Base-by-base conservation (phyloP, 2,888 invertebrate species). In the Neuroscelio doddi region DNA sequence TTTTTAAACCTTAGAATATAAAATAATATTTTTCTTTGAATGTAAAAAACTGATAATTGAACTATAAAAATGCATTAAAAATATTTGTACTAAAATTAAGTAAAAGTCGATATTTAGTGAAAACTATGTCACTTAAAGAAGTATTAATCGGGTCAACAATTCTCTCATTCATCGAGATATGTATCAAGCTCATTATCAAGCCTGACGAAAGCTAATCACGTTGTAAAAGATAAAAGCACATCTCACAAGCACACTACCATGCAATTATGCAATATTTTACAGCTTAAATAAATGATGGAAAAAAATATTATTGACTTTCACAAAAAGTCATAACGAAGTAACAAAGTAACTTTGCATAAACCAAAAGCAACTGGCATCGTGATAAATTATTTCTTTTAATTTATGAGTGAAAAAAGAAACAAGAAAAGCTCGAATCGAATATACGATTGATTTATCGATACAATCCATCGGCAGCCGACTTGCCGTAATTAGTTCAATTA, bases 391-490 rank as follows among this genome's bases (percentile, higher is more conserved):
- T 62, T 66, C 50, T 57, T 57, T 66, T 57, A 52, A 66, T 66
- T 66, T 58, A 58, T 51, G 62, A 50, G 45, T 36, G 47, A 46
- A 59, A 55, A 63, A 44, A 53, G 16, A 47, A 42, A 59, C 57
- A 44, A 56, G 46, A 32, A 9, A 17, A 17, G 45, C 26, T 21
- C 10, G 57, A 58, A 62, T 58, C 57, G 57, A 57, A 58, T 62
- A 53, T 66, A 66, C 57, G 66, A 66, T 66, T 66, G 66, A 66
- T 66, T 66, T 66, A 66, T 66, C 62, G 61, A 50, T 58, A 61
- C 49, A 65, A 65, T 65, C 52, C 56, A 65, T 65, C 59, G 65
- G 56, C 61, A 65, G 56, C 52, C 61, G 52, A 61, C 44, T 55
- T 45, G 62, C 46, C 47, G 62, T 66, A 66, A 66, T 66, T 62